These are phyloP conservation scores for Gymnodraco acuticeps DNA, from an alignment of 2,797 vertebrate species.

Conservation along the genomic window DNA sequence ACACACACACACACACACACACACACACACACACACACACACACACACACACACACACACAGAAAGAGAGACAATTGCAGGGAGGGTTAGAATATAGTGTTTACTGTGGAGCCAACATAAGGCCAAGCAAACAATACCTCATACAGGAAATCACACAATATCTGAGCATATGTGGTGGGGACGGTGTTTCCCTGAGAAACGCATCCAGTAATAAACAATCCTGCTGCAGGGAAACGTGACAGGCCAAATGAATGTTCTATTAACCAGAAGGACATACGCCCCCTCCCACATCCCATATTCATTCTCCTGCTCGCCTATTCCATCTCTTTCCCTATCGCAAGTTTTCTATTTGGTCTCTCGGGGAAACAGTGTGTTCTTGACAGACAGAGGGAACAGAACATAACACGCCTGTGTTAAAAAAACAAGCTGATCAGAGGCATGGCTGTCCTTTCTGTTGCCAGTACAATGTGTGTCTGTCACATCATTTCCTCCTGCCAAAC, in stretches of 20 bases:
- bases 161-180: constrained; percentile 20
- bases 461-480: constrained; percentile 57
- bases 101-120: constrained; percentile 58
- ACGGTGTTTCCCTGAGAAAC: constrained; percentile 57
- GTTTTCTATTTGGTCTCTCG: constrained; percentile 64
- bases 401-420: constrained; percentile 60
- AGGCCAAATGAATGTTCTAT: constrained; percentile 74
- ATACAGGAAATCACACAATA: constrained; percentile 69
- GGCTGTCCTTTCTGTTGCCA: constrained; percentile 69
- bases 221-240: constrained; percentile 70
- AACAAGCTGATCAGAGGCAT: constrained; percentile 71
- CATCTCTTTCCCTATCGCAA: constrained; percentile 56
- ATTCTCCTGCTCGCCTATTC: constrained; percentile 59
- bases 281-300: constrained; percentile 64
- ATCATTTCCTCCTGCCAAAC: constrained; percentile 40
- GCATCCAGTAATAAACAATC: constrained; percentile 66
- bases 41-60: no score
- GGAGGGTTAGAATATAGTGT: constrained; percentile 43
- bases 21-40: constrained; percentile 30
- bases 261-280: constrained; percentile 69
- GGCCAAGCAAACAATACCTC: constrained; percentile 56
- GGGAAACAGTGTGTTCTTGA: constrained; percentile 74
- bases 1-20: no score
- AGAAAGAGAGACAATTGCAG: constrained; percentile 36
- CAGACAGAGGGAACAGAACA: constrained; percentile 71